Evolutionary conservation across 92 coral and sea anemone genomes (phyloP).

Genomic region (Hydrozoanthus gracilis): DNA sequence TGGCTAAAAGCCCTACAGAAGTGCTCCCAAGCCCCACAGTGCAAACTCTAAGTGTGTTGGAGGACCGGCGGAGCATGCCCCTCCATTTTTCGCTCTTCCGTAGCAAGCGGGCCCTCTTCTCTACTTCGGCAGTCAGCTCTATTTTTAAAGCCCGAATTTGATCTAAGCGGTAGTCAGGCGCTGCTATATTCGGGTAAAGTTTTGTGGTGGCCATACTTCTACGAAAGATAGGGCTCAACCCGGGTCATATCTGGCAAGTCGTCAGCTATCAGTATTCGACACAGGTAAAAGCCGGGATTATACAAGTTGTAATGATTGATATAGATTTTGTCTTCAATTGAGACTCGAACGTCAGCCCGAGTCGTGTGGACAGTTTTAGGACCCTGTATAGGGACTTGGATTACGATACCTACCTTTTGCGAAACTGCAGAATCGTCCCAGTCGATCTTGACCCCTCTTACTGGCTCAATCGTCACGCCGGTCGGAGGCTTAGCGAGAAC

Average conservation of each 20-base stretch:
- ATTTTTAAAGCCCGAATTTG: background rate
- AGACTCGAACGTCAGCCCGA: conserved; percentile 5
- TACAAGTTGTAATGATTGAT: background rate
- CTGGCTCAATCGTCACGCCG: too few species aligned
- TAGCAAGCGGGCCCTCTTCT: conserved; percentile 15
- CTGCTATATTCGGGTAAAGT: too few species aligned
- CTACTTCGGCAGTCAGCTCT: conserved; percentile 15
- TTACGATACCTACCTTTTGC: too few species aligned
- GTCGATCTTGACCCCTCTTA: too few species aligned
- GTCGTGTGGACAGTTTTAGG: background rate
- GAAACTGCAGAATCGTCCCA: too few species aligned
- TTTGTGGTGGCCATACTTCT: background rate
- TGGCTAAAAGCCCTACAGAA: too few species aligned
- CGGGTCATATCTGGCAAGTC: conserved; percentile 20
- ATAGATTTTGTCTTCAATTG: background rate
- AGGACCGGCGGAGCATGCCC: background rate
- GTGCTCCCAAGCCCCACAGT: too few species aligned
- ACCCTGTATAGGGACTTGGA: too few species aligned
- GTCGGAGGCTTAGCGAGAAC: conserved; percentile 12
- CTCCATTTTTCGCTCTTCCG: background rate
- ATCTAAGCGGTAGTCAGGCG: conserved; percentile 25
- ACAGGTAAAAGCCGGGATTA: background rate
- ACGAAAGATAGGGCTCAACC: background rate
- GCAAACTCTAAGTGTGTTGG: background rate
- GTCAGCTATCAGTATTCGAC: conserved; percentile 11